Conservation (phyloP, 1,140 invertebrate genomes). For the Bilobella aurantiaca region DNA sequence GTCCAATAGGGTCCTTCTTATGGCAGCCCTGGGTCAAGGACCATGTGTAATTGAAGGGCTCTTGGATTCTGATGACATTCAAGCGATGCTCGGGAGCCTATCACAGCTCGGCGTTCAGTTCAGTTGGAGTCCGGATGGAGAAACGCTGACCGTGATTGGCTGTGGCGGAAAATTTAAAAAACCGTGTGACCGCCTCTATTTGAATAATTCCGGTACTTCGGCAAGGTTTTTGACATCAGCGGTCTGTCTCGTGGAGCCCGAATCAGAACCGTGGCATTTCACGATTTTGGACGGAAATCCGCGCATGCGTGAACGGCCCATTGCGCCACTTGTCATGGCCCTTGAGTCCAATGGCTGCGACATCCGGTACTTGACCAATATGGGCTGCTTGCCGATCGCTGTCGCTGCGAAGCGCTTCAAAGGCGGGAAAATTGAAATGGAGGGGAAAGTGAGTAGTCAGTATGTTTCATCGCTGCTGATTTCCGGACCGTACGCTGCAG, state of each 20-base stretch:
- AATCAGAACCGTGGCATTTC: not conserved
- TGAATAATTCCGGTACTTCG: slow-evolving; percentile 5
- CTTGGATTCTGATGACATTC: slow-evolving; percentile 3
- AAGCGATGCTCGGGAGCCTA: not conserved
- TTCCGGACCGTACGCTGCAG: not conserved
- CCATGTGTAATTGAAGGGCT: not conserved
- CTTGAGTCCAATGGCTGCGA: not conserved
- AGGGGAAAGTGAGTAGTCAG: not conserved
- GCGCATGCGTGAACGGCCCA: not conserved
- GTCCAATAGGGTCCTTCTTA: slow-evolving; percentile 2
- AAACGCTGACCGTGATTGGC: not conserved
- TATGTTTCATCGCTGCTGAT: slow-evolving; percentile 11
- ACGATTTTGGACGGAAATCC: not conserved
- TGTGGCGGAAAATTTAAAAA: not conserved
- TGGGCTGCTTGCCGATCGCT: not conserved
- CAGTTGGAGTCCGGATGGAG: not conserved
- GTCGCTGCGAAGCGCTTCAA: not conserved
- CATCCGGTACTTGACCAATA: not conserved
- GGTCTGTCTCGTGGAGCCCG: not conserved
- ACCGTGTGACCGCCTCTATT: not conserved
- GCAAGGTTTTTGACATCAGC: not conserved
- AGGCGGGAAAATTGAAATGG: not conserved
- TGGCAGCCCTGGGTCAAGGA: slow-evolving; percentile 7
- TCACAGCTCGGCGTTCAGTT: not conserved
- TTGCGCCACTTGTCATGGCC: not conserved